Conservation (phyloP, 2,113 vertebrate genomes). For the Phaetusa simplex region DNA sequence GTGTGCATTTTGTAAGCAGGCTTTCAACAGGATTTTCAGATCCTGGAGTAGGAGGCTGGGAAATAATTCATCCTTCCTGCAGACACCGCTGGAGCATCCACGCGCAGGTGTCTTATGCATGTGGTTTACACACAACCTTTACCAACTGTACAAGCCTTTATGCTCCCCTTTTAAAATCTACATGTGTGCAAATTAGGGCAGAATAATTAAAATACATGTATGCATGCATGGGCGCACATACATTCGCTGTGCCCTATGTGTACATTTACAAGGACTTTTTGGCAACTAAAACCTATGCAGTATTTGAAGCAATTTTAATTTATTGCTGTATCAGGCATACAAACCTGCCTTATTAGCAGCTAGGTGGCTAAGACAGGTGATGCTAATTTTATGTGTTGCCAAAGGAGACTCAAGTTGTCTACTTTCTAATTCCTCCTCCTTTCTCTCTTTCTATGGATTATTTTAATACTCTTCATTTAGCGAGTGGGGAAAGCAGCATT, state of each 20-base stretch:
- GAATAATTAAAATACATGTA: not conserved
- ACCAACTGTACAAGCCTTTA: not conserved
- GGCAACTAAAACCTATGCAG: not conserved
- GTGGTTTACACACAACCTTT: not conserved
- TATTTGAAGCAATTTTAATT: not conserved
- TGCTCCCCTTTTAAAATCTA: not conserved
- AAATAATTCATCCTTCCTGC: not conserved
- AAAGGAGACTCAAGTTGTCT: not conserved
- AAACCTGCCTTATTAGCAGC: not conserved
- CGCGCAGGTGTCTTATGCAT: rapidly evolving
- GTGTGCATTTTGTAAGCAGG: not conserved
- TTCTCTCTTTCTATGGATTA: not conserved
- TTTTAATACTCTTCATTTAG: conserved; percentile 25
- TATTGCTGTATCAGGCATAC: not conserved
- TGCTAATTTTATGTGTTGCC: not conserved
- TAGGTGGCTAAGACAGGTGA: not conserved
- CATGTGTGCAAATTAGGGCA: not conserved
- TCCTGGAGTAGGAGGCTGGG: not conserved
- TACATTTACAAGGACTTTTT: not conserved
- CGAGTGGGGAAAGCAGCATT: not conserved
- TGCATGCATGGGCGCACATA: rapidly evolving
- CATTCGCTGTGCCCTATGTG: not conserved
- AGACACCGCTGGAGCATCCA: not conserved
- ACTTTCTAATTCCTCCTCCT: not conserved
- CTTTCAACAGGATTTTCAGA: not conserved